Percentiles rank a stretch among this genome's conserved stretches.
phyloP scores from a whole-genome alignment of 1,140 invertebrate genomes.

The Pseudomyrmex flavicornis region DNA sequence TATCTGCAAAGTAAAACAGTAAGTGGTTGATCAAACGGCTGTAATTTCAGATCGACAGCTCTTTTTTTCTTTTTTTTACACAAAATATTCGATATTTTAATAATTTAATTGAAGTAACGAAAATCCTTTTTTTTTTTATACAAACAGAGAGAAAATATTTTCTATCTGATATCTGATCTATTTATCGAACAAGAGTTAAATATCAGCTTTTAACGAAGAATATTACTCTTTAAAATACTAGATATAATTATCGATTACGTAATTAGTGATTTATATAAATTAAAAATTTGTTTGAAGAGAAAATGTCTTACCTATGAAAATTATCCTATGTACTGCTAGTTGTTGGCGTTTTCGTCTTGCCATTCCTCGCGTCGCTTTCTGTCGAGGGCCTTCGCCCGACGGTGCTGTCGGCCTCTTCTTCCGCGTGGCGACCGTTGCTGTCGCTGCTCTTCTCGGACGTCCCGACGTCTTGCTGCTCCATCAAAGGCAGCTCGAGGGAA shows the following conservation, averaged over 20 bases:
- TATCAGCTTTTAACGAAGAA: no score
- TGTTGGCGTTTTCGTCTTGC: slow-evolving; percentile 69
- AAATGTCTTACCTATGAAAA: slow-evolving; percentile 55
- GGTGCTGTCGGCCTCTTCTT: slow-evolving; percentile 64
- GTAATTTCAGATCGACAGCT: neutral
- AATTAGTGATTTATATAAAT: no score
- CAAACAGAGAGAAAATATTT: no score
- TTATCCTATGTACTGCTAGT: slow-evolving; percentile 67
- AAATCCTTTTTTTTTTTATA: no score
- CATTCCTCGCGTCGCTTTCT: slow-evolving; percentile 68
- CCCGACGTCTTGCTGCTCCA: slow-evolving; percentile 76
- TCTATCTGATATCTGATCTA: no score
- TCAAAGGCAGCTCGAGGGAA: slow-evolving; percentile 80
- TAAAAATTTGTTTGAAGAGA: no score
- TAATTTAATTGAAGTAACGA: no score
- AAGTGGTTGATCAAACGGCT: neutral
- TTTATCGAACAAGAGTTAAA: no score
- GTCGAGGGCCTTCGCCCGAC: slow-evolving; percentile 55
- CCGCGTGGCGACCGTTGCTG: slow-evolving; percentile 41
- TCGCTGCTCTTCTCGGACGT: slow-evolving; percentile 65
- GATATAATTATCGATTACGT: no score
- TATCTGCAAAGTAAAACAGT: slow-evolving; percentile 71
- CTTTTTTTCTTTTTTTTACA: neutral
- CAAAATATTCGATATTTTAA: no score
- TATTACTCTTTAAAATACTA: no score